Base-by-base conservation (phyloP, 1,140 invertebrate species). In the Drosophila pseudoobscura region DNA sequence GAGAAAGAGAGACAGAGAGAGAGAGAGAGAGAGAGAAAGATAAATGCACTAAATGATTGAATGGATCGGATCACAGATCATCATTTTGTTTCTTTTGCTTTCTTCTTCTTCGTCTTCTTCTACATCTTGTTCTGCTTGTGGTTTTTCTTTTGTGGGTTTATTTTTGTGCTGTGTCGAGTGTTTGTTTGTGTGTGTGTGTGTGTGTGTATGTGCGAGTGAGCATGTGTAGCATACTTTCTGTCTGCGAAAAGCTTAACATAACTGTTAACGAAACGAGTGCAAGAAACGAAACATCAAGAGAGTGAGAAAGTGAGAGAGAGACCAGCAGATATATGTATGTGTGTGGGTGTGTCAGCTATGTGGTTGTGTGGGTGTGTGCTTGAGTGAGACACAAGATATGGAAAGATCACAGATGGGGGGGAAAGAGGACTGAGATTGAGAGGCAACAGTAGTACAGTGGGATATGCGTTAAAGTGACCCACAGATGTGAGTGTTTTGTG, bases 41-140 rank as follows among this genome's bases (percentile, higher is more conserved):
- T 80, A 84, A 85, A 84, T 85, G 76, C 72, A 84, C 80, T 73
- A 85, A 85, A 80, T 85, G 80, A 84, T 75, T 72, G 74, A 80
- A 87, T 77, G 65, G 75, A 53, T 60, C 62, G 35, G 56, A 43
- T 69, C 44, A 66, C 51, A 69, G 43, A 29, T 60, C 35, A 26
- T 65, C n/a, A 44, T 7, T 46, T 68, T 47, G 29, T 54, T 53
- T 63, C 47, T 59, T 59, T 64, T 68, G 57, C 50, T 66, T 62
- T 41, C 62, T 63, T 7, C 41, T 68, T 55, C 44, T 35, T 44
- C 61, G 47, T 9, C 70, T 71, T 39, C 35, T 75, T 39, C 35
- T 13, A 39, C 35, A 39, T 39, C 24, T 43, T 35, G 47, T 45
- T 65, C 22, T 63, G 58, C 20, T 73, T 69, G 44, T 66, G 35